Evolutionary conservation across 2,113 vertebrate genomes (phyloP), one percentile per base, ranked within the genome.

Genomic region (Triplophysa siluroides): DNA sequence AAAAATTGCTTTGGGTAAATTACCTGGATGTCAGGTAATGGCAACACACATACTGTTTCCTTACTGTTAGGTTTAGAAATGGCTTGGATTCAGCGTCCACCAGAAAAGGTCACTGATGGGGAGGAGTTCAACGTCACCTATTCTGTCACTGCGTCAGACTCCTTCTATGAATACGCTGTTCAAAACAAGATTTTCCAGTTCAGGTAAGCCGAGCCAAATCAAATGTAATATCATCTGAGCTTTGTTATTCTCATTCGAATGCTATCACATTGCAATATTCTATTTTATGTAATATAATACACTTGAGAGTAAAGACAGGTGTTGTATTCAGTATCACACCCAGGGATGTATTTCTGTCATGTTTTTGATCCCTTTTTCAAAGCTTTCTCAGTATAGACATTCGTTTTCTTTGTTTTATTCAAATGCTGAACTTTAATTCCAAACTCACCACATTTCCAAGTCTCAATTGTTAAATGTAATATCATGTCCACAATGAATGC

Each of bases 41-140:
- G 16, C 12, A 6, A 54, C 3, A 18, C 50, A 19, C 50, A 19
- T 54, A 18, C 0, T 83, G 19, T 21, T 54, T 83, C 61, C 33
- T 58, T 79, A n/a, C n/a, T n/a, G n/a, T n/a, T n/a, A 93, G 92
- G 91, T 70, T 87, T 94, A 76, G 92, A 94, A 74, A 92, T 93
- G 92, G 84, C 89, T 8, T 93, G 91, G 91, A 85, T 93, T 21
- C 87, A 90, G 45, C 86, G 89, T 52, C 91, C 91, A 26, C 90
- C 91, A 18, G 91, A 91, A 78, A 92, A 92, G 85, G 85, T 92
- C 3, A 85, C 86, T 8, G 85, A 87, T 5, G 91, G 92, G 2
- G 89, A 93, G 77, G 91, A 94, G 80, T 94, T 95, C 80, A 93
- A 92, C n/a, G 92, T 93, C 52, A 85, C 87, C 0, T 92, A 92